A percentile compares a stretch with the other conserved stretches of the same genome.
Evolutionary conservation across 1,140 invertebrate species (phyloP).

Genomic region (Drosophila sechellia): DNA sequence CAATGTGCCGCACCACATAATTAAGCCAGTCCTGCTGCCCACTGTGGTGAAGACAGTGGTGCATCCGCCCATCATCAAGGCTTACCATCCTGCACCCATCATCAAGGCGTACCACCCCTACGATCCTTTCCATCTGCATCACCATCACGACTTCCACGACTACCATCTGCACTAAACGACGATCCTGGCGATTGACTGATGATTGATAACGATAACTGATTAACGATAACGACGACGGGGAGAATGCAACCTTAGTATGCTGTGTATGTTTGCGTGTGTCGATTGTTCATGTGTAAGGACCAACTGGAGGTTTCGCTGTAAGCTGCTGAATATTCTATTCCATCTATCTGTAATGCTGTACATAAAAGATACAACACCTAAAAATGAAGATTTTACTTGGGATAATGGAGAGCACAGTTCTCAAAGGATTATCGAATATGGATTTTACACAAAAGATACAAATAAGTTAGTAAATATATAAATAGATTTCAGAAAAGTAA

Average conservation of each 20-base stretch:
- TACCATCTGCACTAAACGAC: slow-evolving; percentile 60
- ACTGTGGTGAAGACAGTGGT: slow-evolving; percentile 74
- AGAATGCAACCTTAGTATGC: slow-evolving; percentile 25
- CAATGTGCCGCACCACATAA: slow-evolving; percentile 74
- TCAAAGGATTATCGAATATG: not conserved
- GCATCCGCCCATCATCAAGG: slow-evolving; percentile 74
- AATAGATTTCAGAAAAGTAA: not conserved
- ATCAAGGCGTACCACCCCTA: slow-evolving; percentile 73
- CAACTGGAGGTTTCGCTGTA: slow-evolving; percentile 34
- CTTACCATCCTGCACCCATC: slow-evolving; percentile 76
- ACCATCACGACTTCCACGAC: slow-evolving; percentile 74
- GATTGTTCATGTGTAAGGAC: slow-evolving; percentile 20
- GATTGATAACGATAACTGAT: slow-evolving; percentile 29
- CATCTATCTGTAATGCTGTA: slow-evolving; percentile 28
- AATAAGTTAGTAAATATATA: not conserved
- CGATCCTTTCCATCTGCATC: slow-evolving; percentile 74
- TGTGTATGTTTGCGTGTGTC: slow-evolving; percentile 50
- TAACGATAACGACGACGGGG: slow-evolving; percentile 19
- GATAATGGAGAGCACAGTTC: not conserved
- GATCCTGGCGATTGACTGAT: slow-evolving; percentile 22
- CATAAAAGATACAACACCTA: slow-evolving; percentile 47
- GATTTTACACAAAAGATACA: not conserved
- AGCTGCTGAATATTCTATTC: slow-evolving; percentile 45
- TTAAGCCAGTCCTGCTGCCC: slow-evolving; percentile 76
- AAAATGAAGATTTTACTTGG: not conserved